These are phyloP conservation scores for Atta colombica DNA, from an alignment of 1,140 invertebrate species.

Conservation along the genomic window DNA sequence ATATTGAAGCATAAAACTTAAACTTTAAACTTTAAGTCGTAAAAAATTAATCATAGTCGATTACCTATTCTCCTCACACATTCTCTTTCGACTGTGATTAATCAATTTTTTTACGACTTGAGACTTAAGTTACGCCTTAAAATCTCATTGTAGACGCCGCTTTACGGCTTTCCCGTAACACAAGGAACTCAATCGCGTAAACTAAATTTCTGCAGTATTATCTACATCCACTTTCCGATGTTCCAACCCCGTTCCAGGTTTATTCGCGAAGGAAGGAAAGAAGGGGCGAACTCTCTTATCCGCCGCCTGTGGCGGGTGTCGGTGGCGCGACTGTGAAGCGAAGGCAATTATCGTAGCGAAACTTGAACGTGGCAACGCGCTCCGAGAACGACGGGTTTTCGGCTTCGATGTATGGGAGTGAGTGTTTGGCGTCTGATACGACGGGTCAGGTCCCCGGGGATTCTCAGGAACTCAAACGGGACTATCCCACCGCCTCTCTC, in stretches of 20 bases:
- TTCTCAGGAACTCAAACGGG: conserved; percentile 83
- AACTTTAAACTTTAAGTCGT: too few relatives aligned
- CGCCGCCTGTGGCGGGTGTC: conserved; percentile 65
- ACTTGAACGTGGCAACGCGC: conserved; percentile 79
- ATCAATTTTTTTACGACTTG: too few relatives aligned
- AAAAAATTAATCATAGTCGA: too few relatives aligned
- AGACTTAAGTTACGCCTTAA: too few relatives aligned
- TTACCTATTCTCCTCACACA: too few relatives aligned
- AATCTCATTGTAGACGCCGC: too few relatives aligned
- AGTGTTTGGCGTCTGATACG: conserved; percentile 84
- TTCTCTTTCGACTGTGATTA: too few relatives aligned
- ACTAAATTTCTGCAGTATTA: conserved; percentile 73
- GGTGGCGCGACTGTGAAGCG: conserved; percentile 81
- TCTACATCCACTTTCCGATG: conserved; percentile 60
- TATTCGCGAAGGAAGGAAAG: conserved; percentile 36
- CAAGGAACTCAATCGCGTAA: conserved; percentile 66
- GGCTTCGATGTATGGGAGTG: conserved; percentile 74
- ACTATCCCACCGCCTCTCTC: conserved; percentile 74
- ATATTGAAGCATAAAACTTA: too few relatives aligned
- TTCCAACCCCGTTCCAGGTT: conserved; percentile 57
- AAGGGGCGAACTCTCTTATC: conserved; percentile 63
- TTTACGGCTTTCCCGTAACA: conserved; percentile 63
- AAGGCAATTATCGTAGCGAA: conserved; percentile 85
- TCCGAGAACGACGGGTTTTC: conserved; percentile 69
- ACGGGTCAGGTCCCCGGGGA: conserved; percentile 83